Base-by-base conservation (phyloP, 1,140 invertebrate species). In the Samia ricini region DNA sequence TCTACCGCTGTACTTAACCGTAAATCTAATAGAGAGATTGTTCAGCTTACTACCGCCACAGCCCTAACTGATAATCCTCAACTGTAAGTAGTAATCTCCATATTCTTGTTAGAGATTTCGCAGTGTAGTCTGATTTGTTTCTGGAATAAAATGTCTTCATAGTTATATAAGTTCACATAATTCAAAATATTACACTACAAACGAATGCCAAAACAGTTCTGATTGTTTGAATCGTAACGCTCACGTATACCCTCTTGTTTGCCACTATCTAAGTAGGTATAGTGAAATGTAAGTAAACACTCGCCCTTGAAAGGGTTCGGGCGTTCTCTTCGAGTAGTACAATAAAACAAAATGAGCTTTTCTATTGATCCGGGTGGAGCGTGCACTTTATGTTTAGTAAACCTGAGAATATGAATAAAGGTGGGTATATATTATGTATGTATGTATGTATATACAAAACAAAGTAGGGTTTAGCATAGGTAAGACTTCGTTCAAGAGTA, bases 291-390 rank as follows among this genome's bases (percentile, higher is more conserved):
- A 71, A 71, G 71, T 71, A 79, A 79, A 80, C 67, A 76, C 63
- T 59, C 65, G 69, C 71, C 65, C 77, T 78, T 77, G 72, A 81
- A 81, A 81, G 77, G 79, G 79, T 81, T 76, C 59, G 74, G 73
- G 71, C 69, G 75, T 74, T 72, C 67, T 66, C 72, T 69, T 72
- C 63, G 68, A 74, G 72, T 72, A 67, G 67, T 70, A 64, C 66
- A 78, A 79, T 79, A 79, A 81, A 81, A 79, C 75, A 78, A 78
- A 81, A 81, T 81, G 79, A 79, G 77, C 73, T 79, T 74, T 74
- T 66, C 65, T 74, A 76, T 74, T 76, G 74, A 76, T 76, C 68
- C 64, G 51, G 58, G 61, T 51, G 67, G 61, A 71, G 62, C 60
- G 68, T 72, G 71, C 73, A 72, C 68, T 72, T 77, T 71, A 68